Percentiles rank a stretch among this genome's conserved stretches.
These are phyloP conservation scores for Podabrus alpinus DNA, from an alignment of 2,888 invertebrate species.

Conservation along the genomic window DNA sequence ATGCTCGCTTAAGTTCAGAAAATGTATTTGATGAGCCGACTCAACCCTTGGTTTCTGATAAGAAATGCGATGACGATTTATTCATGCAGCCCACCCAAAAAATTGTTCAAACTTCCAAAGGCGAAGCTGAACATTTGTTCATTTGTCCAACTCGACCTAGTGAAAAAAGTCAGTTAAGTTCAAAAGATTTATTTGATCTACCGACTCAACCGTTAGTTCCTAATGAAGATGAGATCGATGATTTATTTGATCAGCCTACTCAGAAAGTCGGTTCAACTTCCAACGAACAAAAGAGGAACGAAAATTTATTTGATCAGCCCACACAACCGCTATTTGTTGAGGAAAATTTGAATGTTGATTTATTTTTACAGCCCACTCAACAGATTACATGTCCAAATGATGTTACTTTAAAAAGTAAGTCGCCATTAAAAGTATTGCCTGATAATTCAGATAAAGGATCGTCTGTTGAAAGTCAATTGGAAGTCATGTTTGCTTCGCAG, in stretches of 20 bases:
- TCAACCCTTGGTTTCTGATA: not conserved
- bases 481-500: conserved; percentile 40
- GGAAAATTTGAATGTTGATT: conserved; percentile 7
- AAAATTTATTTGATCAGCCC: not conserved
- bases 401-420: not conserved
- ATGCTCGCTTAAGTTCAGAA: not conserved
- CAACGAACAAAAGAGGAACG: not conserved
- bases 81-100: not conserved
- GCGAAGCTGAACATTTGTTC: not conserved
- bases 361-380: conserved; percentile 28
- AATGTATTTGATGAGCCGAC: not conserved
- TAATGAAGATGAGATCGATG: not conserved
- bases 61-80: not conserved
- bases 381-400: not conserved
- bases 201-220: not conserved
- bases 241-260: not conserved
- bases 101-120: not conserved
- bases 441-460: not conserved
- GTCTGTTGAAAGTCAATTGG: conserved; percentile 40
- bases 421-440: not conserved
- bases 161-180: too few species aligned
- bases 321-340: not conserved
- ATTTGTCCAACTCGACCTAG: conserved; percentile 24
- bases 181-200: not conserved
- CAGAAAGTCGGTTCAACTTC: not conserved